Base-by-base conservation (phyloP, 2,113 vertebrate species). In the Pygoscelis adeliae region DNA sequence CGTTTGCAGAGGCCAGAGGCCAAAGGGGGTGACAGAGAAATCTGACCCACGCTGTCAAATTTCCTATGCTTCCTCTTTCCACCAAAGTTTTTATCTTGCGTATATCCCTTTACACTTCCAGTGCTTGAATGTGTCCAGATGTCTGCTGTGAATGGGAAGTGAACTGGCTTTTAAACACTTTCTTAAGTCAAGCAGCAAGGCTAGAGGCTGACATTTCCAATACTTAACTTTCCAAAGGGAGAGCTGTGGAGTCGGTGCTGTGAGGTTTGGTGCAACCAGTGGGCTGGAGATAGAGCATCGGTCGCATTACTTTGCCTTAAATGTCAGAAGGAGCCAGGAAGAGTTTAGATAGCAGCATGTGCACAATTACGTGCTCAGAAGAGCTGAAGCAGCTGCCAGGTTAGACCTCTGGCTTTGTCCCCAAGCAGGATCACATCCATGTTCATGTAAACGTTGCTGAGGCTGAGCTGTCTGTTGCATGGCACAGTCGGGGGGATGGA, bases 301-400 rank as follows among this genome's bases (percentile, higher is more conserved):
- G 32, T 67, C 1, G 1, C 66, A 2, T 65, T 59, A 3, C 84
- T 80, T 42, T 79, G 65, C 83, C 78, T 87, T 87, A 87, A 87
- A 81, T 94, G 94, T 94, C 94, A 94, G 70, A 47, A 87, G 84
- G 84, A 90, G 73, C 69, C 0, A 0, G 70, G 56, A 79, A 85
- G 73, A 49, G 47, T 85, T 94, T 71, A 44, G 87, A 49, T 40
- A 91, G 81, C 94, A 84, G 86, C 87, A 15, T 56, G 59, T 34
- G 73, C 81, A 52, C 77, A 55, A 56, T 93, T 89, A 47, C 2
- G 5, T 84, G 81, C 93, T 94, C 73, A 40, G 70, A 93, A 87
- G 77, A 94, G 91, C 93, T 67, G 69, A 53, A 73, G 87, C 87
- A 91, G 87, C 96, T 95, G 87, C 89, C 90, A 72, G 87, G 93